Percentiles rank a stretch among this genome's conserved stretches.
phyloP scores from a whole-genome alignment of 2,888 invertebrate genomes.

The Watsonalla binaria region DNA sequence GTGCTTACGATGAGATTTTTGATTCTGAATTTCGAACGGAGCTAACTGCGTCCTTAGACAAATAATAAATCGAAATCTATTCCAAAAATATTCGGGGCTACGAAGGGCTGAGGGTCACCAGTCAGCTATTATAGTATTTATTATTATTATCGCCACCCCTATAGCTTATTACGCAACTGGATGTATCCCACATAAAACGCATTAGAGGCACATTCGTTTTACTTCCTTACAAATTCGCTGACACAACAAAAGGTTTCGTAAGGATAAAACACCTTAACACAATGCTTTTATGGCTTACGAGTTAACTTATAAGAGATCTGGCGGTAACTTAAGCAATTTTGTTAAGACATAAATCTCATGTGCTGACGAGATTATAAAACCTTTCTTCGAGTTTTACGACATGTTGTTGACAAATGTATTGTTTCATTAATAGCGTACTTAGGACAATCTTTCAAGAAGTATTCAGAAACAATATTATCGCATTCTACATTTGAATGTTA shows the following conservation, averaged over 20 bases:
- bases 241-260: neutral
- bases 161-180: too few relatives aligned
- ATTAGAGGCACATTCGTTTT: neutral
- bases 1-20: too few relatives aligned
- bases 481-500: neutral
- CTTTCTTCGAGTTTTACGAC: slow-evolving; percentile 13
- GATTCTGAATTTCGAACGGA: too few relatives aligned
- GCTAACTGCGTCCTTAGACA: too few relatives aligned
- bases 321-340: neutral
- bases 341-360: slow-evolving; percentile 12
- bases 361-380: slow-evolving; percentile 15
- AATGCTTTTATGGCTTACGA: neutral
- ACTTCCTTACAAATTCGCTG: neutral
- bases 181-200: too few relatives aligned
- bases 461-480: neutral
- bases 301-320: neutral
- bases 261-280: neutral
- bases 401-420: slow-evolving; percentile 1
- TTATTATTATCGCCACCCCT: too few relatives aligned
- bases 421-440: neutral
- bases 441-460: neutral
- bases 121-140: too few relatives aligned
- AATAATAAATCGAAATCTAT: too few relatives aligned
- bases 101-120: too few relatives aligned
- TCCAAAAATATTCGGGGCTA: too few relatives aligned